These are phyloP conservation scores for Lutraria lutraria DNA, from an alignment of 2,888 invertebrate species.

Conservation along the genomic window DNA sequence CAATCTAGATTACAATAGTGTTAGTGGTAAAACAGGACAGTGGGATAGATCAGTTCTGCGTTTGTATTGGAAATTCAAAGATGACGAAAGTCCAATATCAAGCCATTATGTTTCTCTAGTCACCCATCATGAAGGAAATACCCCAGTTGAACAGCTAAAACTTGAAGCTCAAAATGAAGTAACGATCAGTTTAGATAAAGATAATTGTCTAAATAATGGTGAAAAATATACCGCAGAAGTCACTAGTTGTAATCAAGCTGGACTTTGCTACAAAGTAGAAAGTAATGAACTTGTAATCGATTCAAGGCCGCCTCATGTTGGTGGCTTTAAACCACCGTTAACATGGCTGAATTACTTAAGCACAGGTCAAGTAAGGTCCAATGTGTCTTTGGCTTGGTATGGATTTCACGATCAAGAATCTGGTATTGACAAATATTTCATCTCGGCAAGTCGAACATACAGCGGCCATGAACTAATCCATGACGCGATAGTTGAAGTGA, in stretches of 20 bases:
- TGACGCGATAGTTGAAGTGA: slow-evolving; percentile 21
- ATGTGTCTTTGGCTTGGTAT: slow-evolving; percentile 65
- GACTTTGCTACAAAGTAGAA: slow-evolving; percentile 61
- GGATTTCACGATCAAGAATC: slow-evolving; percentile 72
- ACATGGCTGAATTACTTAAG: slow-evolving; percentile 44
- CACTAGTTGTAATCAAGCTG: slow-evolving; percentile 68
- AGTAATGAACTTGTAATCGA: slow-evolving; percentile 67
- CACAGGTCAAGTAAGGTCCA: neutral
- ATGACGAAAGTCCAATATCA: slow-evolving; percentile 64
- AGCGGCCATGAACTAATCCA: slow-evolving; percentile 57
- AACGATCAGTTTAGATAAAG: slow-evolving; percentile 48
- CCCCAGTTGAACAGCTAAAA: slow-evolving; percentile 55
- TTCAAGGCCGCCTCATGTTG: slow-evolving; percentile 72
- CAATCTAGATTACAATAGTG: neutral
- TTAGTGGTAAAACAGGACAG: slow-evolving; percentile 25
- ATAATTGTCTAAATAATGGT: slow-evolving; percentile 58
- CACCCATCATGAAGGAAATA: slow-evolving; percentile 58
- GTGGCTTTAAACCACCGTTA: slow-evolving; percentile 65
- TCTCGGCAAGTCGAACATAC: slow-evolving; percentile 58
- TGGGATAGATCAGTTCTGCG: slow-evolving; percentile 63
- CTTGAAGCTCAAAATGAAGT: slow-evolving; percentile 51
- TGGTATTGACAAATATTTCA: slow-evolving; percentile 53
- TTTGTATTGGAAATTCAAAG: slow-evolving; percentile 56
- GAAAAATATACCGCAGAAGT: slow-evolving; percentile 65
- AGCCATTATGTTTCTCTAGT: slow-evolving; percentile 51